Evolutionary conservation across 2,888 invertebrate species (phyloP), one percentile per base, ranked within the genome.

Genomic region (Apodemia hepburni): DNA sequence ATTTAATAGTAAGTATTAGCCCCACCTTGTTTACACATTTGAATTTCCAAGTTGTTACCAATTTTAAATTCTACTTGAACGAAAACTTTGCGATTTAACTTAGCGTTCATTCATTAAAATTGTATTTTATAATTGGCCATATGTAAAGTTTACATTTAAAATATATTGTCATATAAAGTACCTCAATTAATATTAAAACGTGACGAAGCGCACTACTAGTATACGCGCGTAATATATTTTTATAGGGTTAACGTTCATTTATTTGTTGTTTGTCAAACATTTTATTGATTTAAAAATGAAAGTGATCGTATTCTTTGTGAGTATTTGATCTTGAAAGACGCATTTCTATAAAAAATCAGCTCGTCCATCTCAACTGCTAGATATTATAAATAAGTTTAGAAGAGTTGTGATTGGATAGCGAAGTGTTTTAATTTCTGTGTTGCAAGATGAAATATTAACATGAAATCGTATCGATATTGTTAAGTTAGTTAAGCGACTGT

Each of bases 401-500:
- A 54, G 54, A 54, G 54, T 54, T 54, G 54, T 54, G 54, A 54
- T 54, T 27, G 54, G 12, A 15, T 15, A 3, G 42, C 42, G 42
- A 42, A 42, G 15, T 42, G 42, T 5, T 42, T 18, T 51, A 22
- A 51, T 27, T 27, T 51, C 12, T 27, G 51, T 51, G 12, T 51
- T 51, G 51, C 51, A 22, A 51, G 51, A 12, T 51, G 12, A 49
- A 49, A 49, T 49, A 51, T 22, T 27, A 51, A 51, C 51, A 22
- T 11, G 22, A 12, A 22, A 51, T 51, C 27, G 11, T 27, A 65
- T 78, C 79, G 76, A 72, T 84, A 82, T 75, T 79, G 73, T 81
- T 87, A 87, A 86, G 87, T 84, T 85, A 87, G 80, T 72, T 87
- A 85, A 82, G 87, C 69, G 75, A 82, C 79, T 84, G 80, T 83